Percentiles rank a stretch among this genome's conserved stretches.
phyloP scores from a whole-genome alignment of 2,888 invertebrate genomes.

The Chalcosyrphus nemorum region DNA sequence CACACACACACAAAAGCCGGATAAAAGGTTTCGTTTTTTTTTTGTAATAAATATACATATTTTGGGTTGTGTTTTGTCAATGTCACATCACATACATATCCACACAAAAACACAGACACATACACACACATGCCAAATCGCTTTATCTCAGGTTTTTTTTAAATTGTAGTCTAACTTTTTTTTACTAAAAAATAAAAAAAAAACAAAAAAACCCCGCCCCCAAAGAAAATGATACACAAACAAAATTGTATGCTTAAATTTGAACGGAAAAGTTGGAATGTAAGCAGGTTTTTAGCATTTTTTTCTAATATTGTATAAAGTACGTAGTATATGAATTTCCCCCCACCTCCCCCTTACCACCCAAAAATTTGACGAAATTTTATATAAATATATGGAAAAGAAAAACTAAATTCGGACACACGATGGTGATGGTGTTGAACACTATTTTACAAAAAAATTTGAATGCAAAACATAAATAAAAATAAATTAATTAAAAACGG shows the following conservation, averaged over 20 bases:
- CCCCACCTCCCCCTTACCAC: slow-evolving; percentile 43
- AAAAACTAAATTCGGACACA: slow-evolving; percentile 74
- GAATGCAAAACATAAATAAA: slow-evolving; percentile 69
- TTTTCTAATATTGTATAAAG: slow-evolving; percentile 71
- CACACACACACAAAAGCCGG: slow-evolving; percentile 53
- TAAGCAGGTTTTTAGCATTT: slow-evolving; percentile 67
- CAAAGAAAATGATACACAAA: slow-evolving; percentile 46
- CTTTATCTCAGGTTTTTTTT: slow-evolving; percentile 59
- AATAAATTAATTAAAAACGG: slow-evolving; percentile 60
- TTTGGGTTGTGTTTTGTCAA: slow-evolving; percentile 63
- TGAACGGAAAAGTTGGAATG: slow-evolving; percentile 66
- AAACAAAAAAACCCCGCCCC: slow-evolving; percentile 12
- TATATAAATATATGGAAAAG: slow-evolving; percentile 60
- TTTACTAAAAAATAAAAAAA: slow-evolving; percentile 21
- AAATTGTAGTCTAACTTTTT: slow-evolving; percentile 66
- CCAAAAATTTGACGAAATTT: slow-evolving; percentile 60
- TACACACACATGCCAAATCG: slow-evolving; percentile 62
- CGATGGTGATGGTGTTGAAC: slow-evolving; percentile 80
- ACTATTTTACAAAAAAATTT: slow-evolving; percentile 72
- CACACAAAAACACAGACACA: slow-evolving; percentile 55
- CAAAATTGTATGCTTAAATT: slow-evolving; percentile 65
- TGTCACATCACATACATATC: slow-evolving; percentile 46
- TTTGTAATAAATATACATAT: slow-evolving; percentile 25
- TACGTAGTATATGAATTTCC: slow-evolving; percentile 64
- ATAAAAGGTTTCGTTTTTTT: slow-evolving; percentile 42